These are phyloP conservation scores for Urocolius indicus DNA, from an alignment of 2,113 vertebrate species.

Conservation along the genomic window DNA sequence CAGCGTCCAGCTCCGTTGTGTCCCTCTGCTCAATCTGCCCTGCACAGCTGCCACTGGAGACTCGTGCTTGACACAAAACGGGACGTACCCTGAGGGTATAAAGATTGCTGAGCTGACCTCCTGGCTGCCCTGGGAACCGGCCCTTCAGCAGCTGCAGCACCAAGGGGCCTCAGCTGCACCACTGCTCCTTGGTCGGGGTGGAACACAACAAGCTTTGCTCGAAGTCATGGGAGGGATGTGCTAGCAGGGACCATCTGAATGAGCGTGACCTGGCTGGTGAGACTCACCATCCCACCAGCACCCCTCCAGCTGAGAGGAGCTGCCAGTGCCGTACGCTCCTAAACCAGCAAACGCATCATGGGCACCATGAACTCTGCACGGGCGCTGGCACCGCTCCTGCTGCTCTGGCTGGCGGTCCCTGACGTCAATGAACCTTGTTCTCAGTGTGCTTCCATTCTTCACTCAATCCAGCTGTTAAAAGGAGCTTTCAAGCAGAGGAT, in stretches of 20 bases:
- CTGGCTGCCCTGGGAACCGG: not conserved
- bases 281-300: not conserved
- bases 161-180: not conserved
- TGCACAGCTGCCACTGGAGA: not conserved
- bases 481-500: not conserved
- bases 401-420: not conserved
- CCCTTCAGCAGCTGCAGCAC: not conserved
- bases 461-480: not conserved
- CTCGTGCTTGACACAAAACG: not conserved
- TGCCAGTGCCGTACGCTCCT: not conserved
- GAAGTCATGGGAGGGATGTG: not conserved
- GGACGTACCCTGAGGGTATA: not conserved
- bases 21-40: not conserved
- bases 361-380: not conserved
- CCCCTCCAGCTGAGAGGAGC: not conserved
- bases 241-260: not conserved
- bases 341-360: not conserved
- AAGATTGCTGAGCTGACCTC: not conserved
- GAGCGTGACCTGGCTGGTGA: not conserved
- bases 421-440: not conserved
- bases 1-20: not conserved
- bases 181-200: not conserved
- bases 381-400: not conserved
- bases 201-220: not conserved
- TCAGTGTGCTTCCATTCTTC: not conserved